These are phyloP conservation scores for Megaceryle alcyon DNA, from an alignment of 2,797 vertebrate species.

Conservation along the genomic window DNA sequence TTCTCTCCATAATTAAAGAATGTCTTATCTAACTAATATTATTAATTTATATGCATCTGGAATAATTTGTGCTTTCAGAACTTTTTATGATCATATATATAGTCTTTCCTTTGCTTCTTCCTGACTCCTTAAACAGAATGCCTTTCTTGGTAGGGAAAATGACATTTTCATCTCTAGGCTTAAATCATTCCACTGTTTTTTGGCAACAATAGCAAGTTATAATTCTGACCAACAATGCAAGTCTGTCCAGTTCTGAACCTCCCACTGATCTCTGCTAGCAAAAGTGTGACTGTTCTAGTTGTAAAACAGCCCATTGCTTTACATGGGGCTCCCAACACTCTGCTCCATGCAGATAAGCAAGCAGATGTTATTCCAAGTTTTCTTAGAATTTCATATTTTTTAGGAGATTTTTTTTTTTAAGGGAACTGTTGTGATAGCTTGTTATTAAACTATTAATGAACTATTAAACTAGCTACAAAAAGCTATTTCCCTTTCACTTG, in stretches of 20 bases:
- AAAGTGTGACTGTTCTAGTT: not conserved
- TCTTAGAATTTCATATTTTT: not conserved
- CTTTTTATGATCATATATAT: not conserved
- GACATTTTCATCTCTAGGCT: not conserved
- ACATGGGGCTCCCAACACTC: not conserved
- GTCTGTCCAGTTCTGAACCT: not conserved
- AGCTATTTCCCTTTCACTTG: not conserved
- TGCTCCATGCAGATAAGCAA: not conserved
- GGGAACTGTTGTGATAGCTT: not conserved
- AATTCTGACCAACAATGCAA: not conserved
- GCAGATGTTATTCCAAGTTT: not conserved
- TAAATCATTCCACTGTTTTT: not conserved
- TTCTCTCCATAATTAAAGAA: not conserved
- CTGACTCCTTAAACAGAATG: not conserved
- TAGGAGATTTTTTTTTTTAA: not conserved
- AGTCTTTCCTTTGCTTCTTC: not conserved
- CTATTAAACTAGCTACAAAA: not conserved
- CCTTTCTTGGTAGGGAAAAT: not conserved
- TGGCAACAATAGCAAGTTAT: not conserved
- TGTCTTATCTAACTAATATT: not conserved
- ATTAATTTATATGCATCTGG: not conserved
- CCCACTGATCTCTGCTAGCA: not conserved
- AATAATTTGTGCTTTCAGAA: not conserved
- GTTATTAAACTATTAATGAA: not conserved
- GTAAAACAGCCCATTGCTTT: not conserved